Evolutionary conservation across 2,888 invertebrate genomes (phyloP).

Genomic region (Notodonta ziczac): DNA sequence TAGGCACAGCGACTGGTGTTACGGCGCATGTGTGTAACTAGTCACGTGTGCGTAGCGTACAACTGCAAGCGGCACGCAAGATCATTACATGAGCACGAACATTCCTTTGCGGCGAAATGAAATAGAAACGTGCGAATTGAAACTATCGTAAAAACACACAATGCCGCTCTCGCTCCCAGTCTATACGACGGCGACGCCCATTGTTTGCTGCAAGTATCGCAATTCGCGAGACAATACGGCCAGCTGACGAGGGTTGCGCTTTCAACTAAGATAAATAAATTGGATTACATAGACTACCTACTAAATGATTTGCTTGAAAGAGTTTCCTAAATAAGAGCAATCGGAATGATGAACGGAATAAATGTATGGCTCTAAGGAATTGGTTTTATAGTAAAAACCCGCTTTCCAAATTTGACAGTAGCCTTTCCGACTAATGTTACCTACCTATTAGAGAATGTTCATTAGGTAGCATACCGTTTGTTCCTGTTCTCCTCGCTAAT

Average conservation of each 20-base stretch:
- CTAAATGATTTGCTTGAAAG: no score
- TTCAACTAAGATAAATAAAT: neutral
- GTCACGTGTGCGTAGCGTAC: constrained; percentile 30
- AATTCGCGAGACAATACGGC: constrained; percentile 8
- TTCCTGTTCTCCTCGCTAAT: constrained; percentile 91
- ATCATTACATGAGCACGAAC: constrained; percentile 44
- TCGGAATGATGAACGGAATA: neutral
- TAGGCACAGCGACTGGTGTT: constrained; percentile 8
- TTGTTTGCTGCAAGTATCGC: constrained; percentile 17
- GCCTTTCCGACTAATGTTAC: no score
- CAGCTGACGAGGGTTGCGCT: neutral
- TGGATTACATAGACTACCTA: neutral
- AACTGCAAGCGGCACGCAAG: constrained; percentile 34
- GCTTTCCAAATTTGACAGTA: no score
- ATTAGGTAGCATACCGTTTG: constrained; percentile 83
- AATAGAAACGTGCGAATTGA: constrained; percentile 70
- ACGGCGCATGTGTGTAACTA: constrained; percentile 34
- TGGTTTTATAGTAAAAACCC: no score
- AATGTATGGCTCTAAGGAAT: no score
- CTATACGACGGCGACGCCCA: neutral
- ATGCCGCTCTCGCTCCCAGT: constrained; percentile 32
- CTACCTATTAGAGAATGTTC: no score
- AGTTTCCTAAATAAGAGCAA: neutral
- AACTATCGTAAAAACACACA: constrained; percentile 59
- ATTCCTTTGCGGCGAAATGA: constrained; percentile 39